Conservation (phyloP, 1,140 invertebrate species). For the Carcinoscorpius rotundicauda region DNA sequence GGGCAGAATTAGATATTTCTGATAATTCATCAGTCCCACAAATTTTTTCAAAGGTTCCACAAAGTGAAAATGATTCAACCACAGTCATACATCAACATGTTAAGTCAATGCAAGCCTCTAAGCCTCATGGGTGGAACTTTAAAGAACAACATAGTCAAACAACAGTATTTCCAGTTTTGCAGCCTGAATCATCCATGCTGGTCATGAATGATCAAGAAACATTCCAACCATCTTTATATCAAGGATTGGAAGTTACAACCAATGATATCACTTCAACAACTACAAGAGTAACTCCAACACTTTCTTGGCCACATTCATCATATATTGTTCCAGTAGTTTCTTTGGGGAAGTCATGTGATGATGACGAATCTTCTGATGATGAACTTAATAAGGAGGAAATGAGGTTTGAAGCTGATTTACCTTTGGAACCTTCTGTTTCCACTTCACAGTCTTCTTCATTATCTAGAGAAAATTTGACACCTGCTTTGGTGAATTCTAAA, state of each 20-base stretch:
- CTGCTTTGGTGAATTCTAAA: too few species aligned
- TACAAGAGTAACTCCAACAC: too few species aligned
- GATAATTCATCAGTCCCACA: constrained; percentile 1
- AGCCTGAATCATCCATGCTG: background rate
- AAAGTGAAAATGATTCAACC: too few species aligned
- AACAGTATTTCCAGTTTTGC: background rate
- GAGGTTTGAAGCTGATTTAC: constrained; percentile 43
- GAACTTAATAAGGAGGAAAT: constrained; percentile 76
- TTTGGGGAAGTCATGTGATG: constrained; percentile 26
- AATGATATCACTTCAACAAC: background rate
- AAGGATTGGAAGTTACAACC: background rate
- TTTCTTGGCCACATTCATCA: background rate
- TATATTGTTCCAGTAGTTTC: constrained; percentile 25
- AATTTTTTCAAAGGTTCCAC: constrained; percentile 3
- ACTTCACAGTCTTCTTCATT: background rate
- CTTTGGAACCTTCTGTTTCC: background rate
- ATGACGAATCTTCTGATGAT: constrained; percentile 69
- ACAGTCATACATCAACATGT: too few species aligned
- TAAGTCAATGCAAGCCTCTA: too few species aligned
- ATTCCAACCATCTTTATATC: too few species aligned
- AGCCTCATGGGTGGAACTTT: too few species aligned
- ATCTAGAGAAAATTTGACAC: too few species aligned
- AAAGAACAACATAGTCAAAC: background rate
- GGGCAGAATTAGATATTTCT: constrained; percentile 56
- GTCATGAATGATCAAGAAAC: too few species aligned